Evolutionary conservation across 2,797 vertebrate genomes (phyloP), one percentile per base, ranked within the genome.

Genomic region (Babyrousa celebensis): DNA sequence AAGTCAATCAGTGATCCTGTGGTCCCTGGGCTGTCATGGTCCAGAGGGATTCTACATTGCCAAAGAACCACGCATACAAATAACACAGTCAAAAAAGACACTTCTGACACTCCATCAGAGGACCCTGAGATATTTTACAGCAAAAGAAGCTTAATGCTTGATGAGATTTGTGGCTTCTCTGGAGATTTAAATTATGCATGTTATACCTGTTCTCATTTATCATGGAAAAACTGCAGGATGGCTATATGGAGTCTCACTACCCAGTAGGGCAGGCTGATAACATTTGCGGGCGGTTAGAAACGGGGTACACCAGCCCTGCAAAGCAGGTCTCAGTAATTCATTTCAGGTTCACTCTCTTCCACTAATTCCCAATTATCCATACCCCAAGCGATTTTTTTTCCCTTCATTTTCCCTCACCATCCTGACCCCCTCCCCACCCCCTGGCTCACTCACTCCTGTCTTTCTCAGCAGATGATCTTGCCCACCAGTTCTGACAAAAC

Each of bases 131-230:
- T 48, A 70, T 23, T 85, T 90, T 70, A 91, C 2, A 52, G 27
- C 54, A 92, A 86, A 56, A 60, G 54, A 21, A 60, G 27, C 21
- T 43, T 43, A 89, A 20, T 83, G 89, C 32, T 84, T 77, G 70
- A 89, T 52, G 48, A 93, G 36, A 94, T 54, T 71, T 74, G 74
- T 27, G 18, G 40, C 56, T 27, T 67, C 29, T 40, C 43, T 60
- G 25, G 29, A 89, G 70, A 91, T 48, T 63, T 89, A 92, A 95
- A 97, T 95, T 94, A 95, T 80, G 78, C 70, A 86, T 29, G 54
- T 36, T 67, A 62, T 63, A 85, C 60, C 25, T 86, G 29, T 63
- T 93, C 75, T 92, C 86, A 2, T 11, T 65, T 86, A 40, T 54
- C 94, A 70, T 21, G 65, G 83, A 91, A 96, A 92, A 92, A 91